A percentile compares a stretch with the other conserved stretches of the same genome.
Conservation (phyloP, 2,113 vertebrate species). For the Cichladusa arquata region DNA sequence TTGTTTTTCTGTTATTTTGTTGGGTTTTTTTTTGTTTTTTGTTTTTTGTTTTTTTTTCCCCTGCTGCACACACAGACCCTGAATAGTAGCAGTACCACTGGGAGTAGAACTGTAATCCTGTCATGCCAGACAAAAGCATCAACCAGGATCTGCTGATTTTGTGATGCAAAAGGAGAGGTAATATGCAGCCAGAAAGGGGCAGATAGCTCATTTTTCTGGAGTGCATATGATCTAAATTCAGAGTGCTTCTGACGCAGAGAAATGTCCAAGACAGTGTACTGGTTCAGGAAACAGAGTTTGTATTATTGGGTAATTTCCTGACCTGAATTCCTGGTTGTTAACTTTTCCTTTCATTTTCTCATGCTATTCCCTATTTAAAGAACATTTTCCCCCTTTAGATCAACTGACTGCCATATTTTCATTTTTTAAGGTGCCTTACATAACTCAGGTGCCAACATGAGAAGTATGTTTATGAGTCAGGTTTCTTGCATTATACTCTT, state of each 20-base stretch:
- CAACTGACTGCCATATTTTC: not conserved
- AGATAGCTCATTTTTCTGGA: rapidly evolving
- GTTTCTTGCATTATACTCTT: slow-evolving; percentile 1
- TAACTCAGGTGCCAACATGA: not conserved
- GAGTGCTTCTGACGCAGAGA: not conserved
- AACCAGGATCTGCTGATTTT: not conserved
- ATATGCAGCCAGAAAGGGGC: not conserved
- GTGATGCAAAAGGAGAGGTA: not conserved
- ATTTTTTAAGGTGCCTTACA: not conserved
- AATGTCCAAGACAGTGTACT: not conserved
- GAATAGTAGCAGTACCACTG: not conserved
- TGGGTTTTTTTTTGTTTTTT: not conserved
- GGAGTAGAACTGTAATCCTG: not conserved
- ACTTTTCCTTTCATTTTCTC: slow-evolving; percentile 11
- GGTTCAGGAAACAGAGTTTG: not conserved
- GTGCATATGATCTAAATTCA: not conserved
- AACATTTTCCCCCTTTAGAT: not conserved
- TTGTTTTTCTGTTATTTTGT: not conserved
- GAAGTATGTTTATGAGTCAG: not conserved
- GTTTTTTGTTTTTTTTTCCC: not conserved
- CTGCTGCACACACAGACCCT: not conserved
- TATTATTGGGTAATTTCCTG: not conserved
- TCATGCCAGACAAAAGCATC: not conserved
- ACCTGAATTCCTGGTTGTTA: not conserved
- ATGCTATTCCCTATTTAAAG: not conserved